phyloP scores from a whole-genome alignment of 1,140 invertebrate genomes.

The Chironomus tepperi region DNA sequence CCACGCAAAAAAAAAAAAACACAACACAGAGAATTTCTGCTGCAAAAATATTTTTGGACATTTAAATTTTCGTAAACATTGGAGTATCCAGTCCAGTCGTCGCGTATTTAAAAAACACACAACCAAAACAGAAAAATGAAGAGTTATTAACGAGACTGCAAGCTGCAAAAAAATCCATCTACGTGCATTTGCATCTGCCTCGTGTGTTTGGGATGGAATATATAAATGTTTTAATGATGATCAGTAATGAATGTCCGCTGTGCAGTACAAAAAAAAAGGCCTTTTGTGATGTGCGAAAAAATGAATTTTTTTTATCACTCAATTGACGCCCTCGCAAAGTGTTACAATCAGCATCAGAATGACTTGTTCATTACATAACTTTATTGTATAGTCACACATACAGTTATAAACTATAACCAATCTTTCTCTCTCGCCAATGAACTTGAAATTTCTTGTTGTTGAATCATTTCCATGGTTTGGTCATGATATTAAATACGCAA shows the following conservation, averaged over 20 bases:
- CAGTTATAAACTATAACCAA: too few species aligned
- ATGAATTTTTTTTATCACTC: conserved; percentile 6
- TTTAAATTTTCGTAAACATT: conserved; percentile 13
- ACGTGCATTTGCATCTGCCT: background rate
- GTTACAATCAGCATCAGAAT: background rate
- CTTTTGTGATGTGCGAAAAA: background rate
- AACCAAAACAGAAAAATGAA: background rate
- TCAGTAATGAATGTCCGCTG: too few species aligned
- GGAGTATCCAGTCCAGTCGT: background rate
- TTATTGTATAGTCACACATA: background rate
- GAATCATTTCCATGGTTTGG: too few species aligned
- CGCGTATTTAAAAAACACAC: background rate
- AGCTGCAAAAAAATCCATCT: background rate
- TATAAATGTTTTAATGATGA: too few species aligned
- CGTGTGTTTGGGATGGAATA: too few species aligned
- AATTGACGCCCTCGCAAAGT: background rate
- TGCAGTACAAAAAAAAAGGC: too few species aligned
- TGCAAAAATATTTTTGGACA: conserved; percentile 14
- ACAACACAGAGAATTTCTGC: too few species aligned
- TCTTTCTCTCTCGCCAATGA: background rate
- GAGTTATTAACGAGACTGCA: background rate
- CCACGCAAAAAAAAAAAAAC: too few species aligned
- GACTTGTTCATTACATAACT: background rate
- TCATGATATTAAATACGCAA: too few species aligned
- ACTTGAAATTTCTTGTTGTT: background rate